Evolutionary conservation across 1,140 invertebrate genomes (phyloP), one percentile per base, ranked within the genome.

Genomic region (Carposina sasakii): DNA sequence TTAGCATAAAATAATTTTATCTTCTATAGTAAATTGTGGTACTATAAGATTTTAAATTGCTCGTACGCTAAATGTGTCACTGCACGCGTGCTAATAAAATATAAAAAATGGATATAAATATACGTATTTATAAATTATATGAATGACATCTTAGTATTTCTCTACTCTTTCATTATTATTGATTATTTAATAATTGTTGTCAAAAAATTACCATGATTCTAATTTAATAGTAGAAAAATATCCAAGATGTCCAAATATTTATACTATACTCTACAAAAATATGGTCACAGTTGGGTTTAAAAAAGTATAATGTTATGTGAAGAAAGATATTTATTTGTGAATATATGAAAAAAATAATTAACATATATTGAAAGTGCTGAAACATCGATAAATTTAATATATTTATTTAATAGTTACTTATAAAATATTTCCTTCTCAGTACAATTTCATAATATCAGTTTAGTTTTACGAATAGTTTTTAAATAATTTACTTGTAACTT

Each of bases 1-100:
- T n/a, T n/a, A n/a, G n/a, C n/a, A 60, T 58, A 65, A 76, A 67
- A 63, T 55, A 63, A 67, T 71, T 78, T 78, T 74, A 72, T 72
- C 71, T 74, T 60, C 63, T 72, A 76, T 65, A 60, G 50, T 61
- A 59, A 58, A 52, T 53, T 49, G 30, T 45, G 44, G 39, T 43
- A 59, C n/a, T 52, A 65, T 71, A 67, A 75, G 54, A 67, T 69
- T 67, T 71, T 70, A 61, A 52, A 60, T 64, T 53, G 70, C 69
- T 76, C 61, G 69, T 70, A 72, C 57, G 76, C 74, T 77, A 66
- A 67, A 61, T 53, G 65, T 74, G 70, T 74, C 60, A 71, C 60
- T 69, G 76, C 78, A 79, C 78, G 78, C 78, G 67, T 76, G 65
- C 67, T 75, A 47, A 61, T 51, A 54, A 48, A 48, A 44, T 44